Conservation (phyloP, 2,113 vertebrate genomes). For the Mohoua ochrocephala region DNA sequence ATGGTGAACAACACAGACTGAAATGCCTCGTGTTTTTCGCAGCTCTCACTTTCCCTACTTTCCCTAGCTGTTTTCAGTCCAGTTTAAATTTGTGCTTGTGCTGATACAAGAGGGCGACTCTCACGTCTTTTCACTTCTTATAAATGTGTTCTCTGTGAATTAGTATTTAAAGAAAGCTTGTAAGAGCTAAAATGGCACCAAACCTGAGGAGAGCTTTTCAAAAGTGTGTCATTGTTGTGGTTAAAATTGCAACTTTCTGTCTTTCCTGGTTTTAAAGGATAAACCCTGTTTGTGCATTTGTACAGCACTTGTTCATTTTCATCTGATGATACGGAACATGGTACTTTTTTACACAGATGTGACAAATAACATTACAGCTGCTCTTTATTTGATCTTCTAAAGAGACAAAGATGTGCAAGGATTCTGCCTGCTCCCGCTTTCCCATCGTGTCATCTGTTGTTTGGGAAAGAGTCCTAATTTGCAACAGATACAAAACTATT, state of each 20-base stretch:
- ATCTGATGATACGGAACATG: neutral
- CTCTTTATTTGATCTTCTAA: slow-evolving; percentile 69
- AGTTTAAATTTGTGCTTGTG: neutral
- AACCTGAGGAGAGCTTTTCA: neutral
- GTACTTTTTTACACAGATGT: slow-evolving; percentile 48
- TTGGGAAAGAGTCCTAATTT: slow-evolving; percentile 76
- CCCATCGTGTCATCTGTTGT: slow-evolving; percentile 67
- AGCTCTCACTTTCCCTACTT: neutral
- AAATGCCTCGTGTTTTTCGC: neutral
- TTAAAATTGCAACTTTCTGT: neutral
- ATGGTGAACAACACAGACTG: neutral
- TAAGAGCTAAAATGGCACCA: neutral
- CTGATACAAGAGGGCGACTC: neutral
- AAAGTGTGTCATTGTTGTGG: neutral
- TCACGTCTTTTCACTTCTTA: neutral
- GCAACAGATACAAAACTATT: slow-evolving; percentile 74
- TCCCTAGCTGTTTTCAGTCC: neutral
- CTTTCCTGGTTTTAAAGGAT: neutral
- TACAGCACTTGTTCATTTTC: neutral
- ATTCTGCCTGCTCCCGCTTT: slow-evolving; percentile 47
- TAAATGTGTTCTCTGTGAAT: neutral
- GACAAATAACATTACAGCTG: slow-evolving; percentile 64
- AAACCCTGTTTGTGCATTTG: neutral
- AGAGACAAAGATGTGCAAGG: slow-evolving; percentile 61
- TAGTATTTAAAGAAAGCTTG: neutral